A percentile compares a stretch with the other conserved stretches of the same genome.
phyloP scores from a whole-genome alignment of 2,113 vertebrate genomes.

The Protobothrops flavoviridis region DNA sequence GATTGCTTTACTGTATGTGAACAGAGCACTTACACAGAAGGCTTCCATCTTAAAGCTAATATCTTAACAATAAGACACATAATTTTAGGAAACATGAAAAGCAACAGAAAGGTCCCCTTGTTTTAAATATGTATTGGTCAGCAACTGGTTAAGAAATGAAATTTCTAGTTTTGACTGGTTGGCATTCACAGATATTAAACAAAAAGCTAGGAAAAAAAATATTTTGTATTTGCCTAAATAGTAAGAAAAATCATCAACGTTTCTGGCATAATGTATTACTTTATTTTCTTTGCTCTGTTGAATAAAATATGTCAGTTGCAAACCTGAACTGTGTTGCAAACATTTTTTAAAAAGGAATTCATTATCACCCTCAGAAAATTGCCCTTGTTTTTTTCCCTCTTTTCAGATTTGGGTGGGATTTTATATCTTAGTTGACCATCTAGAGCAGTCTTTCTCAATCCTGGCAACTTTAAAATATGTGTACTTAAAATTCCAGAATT shows the following conservation, averaged over 20 bases:
- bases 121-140: not conserved
- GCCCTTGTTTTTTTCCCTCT: not conserved
- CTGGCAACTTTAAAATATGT: not conserved
- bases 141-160: not conserved
- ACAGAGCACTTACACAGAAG: not conserved
- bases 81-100: not conserved
- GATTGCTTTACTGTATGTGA: not conserved
- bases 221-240: not conserved
- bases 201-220: not conserved
- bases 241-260: not conserved
- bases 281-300: not conserved
- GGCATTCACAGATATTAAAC: not conserved
- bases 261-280: not conserved
- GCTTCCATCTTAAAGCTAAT: not conserved
- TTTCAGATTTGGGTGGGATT: not conserved
- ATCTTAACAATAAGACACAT: not conserved
- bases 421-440: not conserved
- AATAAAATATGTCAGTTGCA: not conserved
- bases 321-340: not conserved
- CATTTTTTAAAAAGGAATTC: not conserved
- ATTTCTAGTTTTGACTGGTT: not conserved
- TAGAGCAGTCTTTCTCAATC: not conserved
- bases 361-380: not conserved
- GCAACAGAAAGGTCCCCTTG: not conserved
- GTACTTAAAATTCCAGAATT: not conserved